Base-by-base conservation (phyloP, 2,113 vertebrate genomes). In the Nothoprocta pentlandii region DNA sequence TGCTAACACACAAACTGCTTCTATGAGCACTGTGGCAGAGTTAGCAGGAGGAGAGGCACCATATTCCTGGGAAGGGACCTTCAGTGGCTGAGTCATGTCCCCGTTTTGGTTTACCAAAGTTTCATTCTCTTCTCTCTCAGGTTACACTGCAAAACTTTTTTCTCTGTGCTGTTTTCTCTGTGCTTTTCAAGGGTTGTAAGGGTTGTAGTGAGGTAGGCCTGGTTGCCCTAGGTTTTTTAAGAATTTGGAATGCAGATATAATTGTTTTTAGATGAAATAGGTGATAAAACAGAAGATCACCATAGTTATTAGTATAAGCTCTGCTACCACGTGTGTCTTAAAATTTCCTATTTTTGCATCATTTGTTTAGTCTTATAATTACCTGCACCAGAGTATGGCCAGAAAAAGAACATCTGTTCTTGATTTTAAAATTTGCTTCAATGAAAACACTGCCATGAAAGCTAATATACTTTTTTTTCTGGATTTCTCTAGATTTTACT, bases 1-100 rank as follows among this genome's bases (percentile, higher is more conserved):
- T 53, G 21, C 22, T 68, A 61, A 39, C 16, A 5, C 0, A 0
- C 0, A 1, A 62, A n/a, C 10, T 47, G 2, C 12, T 85, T 13
- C 5, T 11, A 36, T 0, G 0, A 28, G 7, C 1, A 0, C 3
- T 10, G 8, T 56, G 20, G 51, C 54, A n/a, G 1, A 3, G 42
- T 41, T 28, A 42, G 23, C 26, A 7, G 2, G 22, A 64, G 70
- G 30, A 54, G 41, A 44, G 14, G 32, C 41, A n/a, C 4, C 3
- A n/a, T 11, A 32, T 7, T 81, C 69, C 42, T 53, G 10, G 10
- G 16, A 51, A 19, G 22, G 30, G 12, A 76, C 13, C n/a, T 46
- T 49, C 67, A 49, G 32, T 46, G 23, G 10, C 47, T 10, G 22
- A 49, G 47, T 25, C 5, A 4, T 44, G 12, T 5, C 34, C 32